Base-by-base conservation (phyloP, 2,888 invertebrate species). In the Opisthograptis luteolata region DNA sequence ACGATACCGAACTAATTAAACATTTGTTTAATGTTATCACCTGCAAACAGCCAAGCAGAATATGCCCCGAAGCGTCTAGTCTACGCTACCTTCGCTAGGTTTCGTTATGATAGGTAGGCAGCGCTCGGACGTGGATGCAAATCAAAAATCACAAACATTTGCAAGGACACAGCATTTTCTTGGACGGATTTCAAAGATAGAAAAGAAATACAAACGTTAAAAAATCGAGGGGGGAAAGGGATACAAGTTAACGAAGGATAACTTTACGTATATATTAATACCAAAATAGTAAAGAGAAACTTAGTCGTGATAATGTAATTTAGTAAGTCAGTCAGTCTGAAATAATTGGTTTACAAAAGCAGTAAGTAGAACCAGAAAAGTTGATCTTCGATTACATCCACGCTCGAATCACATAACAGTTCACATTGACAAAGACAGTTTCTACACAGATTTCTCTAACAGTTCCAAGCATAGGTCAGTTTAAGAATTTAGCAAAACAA, bases 1-100 rank as follows among this genome's bases (percentile, higher is more conserved):
- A 62, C 87, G 86, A 81, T 91, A 90, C 63, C 90, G 90, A 86
- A 89, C 91, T 91, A 91, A 86, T 80, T 83, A 87, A 89, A 89
- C 86, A 90, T 88, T 88, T 84, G 81, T 83, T 88, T 88, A 72
- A 86, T 89, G 84, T 90, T 88, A 90, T 89, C 88, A 88, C 87
- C 87, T 90, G 88, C 75, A 87, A 87, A 82, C 76, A 82, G 84
- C 82, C 75, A 84, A 87, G 87, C 86, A 78, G 71, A 85, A 81
- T 79, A 81, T 78, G 84, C 82, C 70, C 75, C 73, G 70, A 86
- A 86, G 85, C 85, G 64, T 72, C 80, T 78, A 79, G 59, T 58
- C 68, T 73, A 73, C 71, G 67, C 74, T 74, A 70, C 66, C 63
- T 62, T 61, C 51, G 59, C 55, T 62, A 60, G 55, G 55, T 60